phyloP scores from a whole-genome alignment of 2,888 invertebrate species.

The Lottia gigantea region DNA sequence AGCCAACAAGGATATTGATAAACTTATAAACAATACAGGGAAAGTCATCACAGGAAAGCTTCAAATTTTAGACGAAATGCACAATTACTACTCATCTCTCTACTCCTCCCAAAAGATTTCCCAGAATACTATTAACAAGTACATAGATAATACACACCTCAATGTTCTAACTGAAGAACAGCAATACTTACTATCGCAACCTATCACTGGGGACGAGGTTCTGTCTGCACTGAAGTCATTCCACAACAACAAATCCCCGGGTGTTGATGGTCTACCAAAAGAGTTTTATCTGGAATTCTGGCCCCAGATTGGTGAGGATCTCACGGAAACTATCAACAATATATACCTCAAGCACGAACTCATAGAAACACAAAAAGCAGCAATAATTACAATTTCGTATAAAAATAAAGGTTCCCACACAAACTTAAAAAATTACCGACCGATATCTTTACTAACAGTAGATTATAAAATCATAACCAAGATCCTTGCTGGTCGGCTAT shows the following conservation, averaged over 20 bases:
- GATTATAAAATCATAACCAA: not conserved
- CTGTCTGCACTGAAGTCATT: not conserved
- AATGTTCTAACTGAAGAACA: not conserved
- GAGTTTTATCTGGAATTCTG: not conserved
- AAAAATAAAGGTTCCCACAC: not conserved
- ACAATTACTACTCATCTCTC: not conserved
- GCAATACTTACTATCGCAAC: not conserved
- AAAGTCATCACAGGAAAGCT: not conserved
- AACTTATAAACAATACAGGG: not conserved
- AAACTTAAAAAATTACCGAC: not conserved
- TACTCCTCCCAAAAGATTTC: not conserved
- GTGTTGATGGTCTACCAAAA: not conserved
- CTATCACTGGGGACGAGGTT: not conserved
- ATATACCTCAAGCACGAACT: not conserved
- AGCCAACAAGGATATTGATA: not conserved
- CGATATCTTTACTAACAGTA: not conserved
- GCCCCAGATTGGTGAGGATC: not conserved
- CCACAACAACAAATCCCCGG: not conserved
- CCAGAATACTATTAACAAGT: not conserved
- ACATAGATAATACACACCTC: not conserved
- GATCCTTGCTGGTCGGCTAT: not conserved
- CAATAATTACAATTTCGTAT: not conserved
- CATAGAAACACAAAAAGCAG: not conserved
- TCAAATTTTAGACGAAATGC: not conserved
- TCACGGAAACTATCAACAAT: not conserved